Base-by-base conservation (phyloP, 2,113 vertebrate genomes). In the Rhinogobius similis region DNA sequence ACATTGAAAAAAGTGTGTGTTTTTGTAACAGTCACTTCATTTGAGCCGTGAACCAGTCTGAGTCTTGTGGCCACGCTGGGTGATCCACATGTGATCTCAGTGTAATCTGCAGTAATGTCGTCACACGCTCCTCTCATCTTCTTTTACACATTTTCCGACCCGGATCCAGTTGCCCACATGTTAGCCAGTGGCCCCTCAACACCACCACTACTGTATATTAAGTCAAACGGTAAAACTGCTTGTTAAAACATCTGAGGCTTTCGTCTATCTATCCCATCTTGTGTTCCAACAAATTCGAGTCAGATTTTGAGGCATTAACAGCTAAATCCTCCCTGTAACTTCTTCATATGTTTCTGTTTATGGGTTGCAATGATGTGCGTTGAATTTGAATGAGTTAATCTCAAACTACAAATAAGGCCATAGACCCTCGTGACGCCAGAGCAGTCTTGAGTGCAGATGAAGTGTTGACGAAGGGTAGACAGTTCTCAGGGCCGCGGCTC, bases 221-320 rank as follows among this genome's bases (percentile, higher is more conserved):
- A 81, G 68, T 73, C 73, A 82, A 66, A 84, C 78, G 82, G 55
- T 88, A 74, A 88, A 87, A 83, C 67, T 66, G 70, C 58, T 78
- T 74, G 82, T 89, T 82, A 89, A 52, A 91, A 87, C 86, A 84
- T 89, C 88, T 86, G 68, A 88, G 50, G 80, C 76, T 2, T 79
- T 83, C 81, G 70, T 80, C 39, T 84, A 83, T 85, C 82, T 76
- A 55, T 52, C 81, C 76, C 82, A 73, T 89, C 77, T 80, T 67
- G 36, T 65, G 76, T 80, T 69, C 67, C 65, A 67, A 68, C 62
- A 69, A 79, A 82, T 84, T 69, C 29, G 14, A 80, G 65, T 87
- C 78, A 72, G 75, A 72, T 82, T 66, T 43, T 56, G 29, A 46
- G 63, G 77, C 27, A 68, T 73, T 72, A 79, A 76, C 68, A 44